A percentile compares a stretch with the other conserved stretches of the same genome.
Evolutionary conservation across 2,888 invertebrate genomes (phyloP).

Genomic region (Drosophila differens): DNA sequence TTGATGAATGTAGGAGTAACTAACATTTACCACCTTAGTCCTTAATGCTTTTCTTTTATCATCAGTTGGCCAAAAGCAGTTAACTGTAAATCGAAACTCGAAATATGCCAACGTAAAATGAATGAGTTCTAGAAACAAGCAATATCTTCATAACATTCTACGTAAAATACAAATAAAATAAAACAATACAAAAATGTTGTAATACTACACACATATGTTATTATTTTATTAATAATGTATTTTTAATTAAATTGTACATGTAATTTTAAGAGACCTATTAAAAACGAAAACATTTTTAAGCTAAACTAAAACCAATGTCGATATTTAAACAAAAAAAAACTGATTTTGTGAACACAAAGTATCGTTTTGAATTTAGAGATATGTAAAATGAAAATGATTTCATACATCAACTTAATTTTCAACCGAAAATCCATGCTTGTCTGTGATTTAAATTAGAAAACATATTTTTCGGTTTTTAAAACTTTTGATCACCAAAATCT

Average conservation of each 20-base stretch:
- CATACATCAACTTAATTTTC: neutral
- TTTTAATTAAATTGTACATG: constrained; percentile 44
- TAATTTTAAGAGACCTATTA: constrained; percentile 40
- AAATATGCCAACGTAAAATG: constrained; percentile 51
- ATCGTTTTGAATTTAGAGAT: neutral
- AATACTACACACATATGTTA: constrained; percentile 29
- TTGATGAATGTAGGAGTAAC: constrained; percentile 23
- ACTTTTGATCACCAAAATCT: neutral
- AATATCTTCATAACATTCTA: constrained; percentile 56
- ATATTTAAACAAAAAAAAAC: neutral
- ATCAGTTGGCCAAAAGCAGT: constrained; percentile 53
- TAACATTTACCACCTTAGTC: constrained; percentile 27
- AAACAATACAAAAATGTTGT: constrained; percentile 19
- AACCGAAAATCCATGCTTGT: neutral
- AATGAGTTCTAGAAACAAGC: constrained; percentile 32
- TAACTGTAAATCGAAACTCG: constrained; percentile 35
- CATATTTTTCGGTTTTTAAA: neutral
- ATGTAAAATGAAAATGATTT: neutral
- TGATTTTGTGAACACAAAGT: neutral
- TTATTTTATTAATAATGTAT: constrained; percentile 43
- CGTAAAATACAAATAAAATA: constrained; percentile 22
- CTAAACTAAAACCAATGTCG: constrained; percentile 5
- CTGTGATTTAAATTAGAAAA: neutral
- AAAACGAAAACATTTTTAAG: constrained; percentile 37
- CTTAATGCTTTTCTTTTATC: constrained; percentile 23